Conservation (phyloP, 2,888 invertebrate genomes). For the Nematopogon swammerdamellus region DNA sequence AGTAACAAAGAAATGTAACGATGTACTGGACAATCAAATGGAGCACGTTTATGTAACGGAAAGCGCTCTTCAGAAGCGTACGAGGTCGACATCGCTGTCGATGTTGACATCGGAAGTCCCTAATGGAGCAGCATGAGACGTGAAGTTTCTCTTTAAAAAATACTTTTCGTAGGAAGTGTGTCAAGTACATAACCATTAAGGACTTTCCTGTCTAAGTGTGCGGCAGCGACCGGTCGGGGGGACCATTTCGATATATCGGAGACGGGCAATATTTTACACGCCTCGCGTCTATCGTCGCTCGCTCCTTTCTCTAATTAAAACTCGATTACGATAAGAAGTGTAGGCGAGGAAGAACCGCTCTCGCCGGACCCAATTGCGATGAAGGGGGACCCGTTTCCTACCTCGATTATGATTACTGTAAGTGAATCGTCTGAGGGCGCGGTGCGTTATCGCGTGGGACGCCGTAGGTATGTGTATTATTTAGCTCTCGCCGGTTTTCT, state of each 20-base stretch:
- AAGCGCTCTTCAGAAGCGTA: neutral
- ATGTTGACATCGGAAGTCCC: constrained; percentile 1
- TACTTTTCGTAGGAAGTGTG: constrained; percentile 5
- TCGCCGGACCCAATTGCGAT: constrained; percentile 23
- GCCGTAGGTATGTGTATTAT: too few species aligned
- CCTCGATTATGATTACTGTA: neutral
- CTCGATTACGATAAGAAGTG: constrained; percentile 23
- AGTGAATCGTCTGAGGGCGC: too few species aligned
- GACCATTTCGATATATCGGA: neutral
- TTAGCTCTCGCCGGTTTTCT: too few species aligned
- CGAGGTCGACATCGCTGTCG: neutral
- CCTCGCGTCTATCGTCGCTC: neutral
- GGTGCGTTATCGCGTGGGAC: too few species aligned
- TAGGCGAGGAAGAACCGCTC: constrained; percentile 35
- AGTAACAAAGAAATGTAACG: neutral
- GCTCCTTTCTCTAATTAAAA: constrained; percentile 7
- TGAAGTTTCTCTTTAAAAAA: constrained; percentile 8
- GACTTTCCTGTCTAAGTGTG: neutral
- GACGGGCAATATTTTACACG: neutral
- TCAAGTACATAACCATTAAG: constrained; percentile 3
- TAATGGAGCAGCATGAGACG: neutral
- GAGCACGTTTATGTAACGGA: neutral
- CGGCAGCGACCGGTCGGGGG: neutral
- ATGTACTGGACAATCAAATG: neutral
- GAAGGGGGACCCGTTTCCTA: neutral